Evolutionary conservation across 2,113 vertebrate genomes (phyloP), one percentile per base, ranked within the genome.

Genomic region (Tricholaema leucomelas): DNA sequence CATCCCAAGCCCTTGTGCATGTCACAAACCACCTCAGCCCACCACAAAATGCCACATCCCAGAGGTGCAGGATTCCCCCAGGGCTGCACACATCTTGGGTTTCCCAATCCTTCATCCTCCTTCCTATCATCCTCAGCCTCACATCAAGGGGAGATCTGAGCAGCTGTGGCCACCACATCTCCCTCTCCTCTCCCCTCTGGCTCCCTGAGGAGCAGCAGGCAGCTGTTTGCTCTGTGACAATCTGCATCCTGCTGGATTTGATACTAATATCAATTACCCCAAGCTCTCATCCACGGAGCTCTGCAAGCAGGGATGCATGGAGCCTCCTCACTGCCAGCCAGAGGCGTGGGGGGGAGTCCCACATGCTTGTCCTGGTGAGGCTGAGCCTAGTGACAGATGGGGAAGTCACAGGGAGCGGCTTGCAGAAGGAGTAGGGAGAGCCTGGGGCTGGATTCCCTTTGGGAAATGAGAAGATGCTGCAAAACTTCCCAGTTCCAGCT

Each of bases 171-270:
- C 0, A 33, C 3, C 70, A 63, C 70, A 15, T 5, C n/a, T 69
- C 66, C 44, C 67, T 7, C 2, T 58, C 5, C 66, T 8, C 25
- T 20, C 28, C 19, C 16, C 42, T 6, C 42, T 18, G 23, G 91
- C 83, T 92, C 90, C 90, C 92, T 0, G 65, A 90, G 86, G 76
- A 91, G 85, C 65, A 21, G 82, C 6, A 6, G 90, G 88, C 94
- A 95, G 93, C 94, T 95, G 94, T 95, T 95, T 65, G 71, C 83
- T 84, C 92, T 10, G 70, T 82, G 77, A 79, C 92, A 46, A 55
- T 69, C 86, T 35, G 90, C 77, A 3, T 93, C 93, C 90, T 52
- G 92, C 95, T 94, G 92, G 21, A 94, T 90, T 19, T 63, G 3
- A 10, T 81, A 15, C 81, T 84, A 3, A 42, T 38, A 33, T 76